These are phyloP conservation scores for Anadara kagoshimensis DNA, from an alignment of 1,140 invertebrate species.

Conservation along the genomic window DNA sequence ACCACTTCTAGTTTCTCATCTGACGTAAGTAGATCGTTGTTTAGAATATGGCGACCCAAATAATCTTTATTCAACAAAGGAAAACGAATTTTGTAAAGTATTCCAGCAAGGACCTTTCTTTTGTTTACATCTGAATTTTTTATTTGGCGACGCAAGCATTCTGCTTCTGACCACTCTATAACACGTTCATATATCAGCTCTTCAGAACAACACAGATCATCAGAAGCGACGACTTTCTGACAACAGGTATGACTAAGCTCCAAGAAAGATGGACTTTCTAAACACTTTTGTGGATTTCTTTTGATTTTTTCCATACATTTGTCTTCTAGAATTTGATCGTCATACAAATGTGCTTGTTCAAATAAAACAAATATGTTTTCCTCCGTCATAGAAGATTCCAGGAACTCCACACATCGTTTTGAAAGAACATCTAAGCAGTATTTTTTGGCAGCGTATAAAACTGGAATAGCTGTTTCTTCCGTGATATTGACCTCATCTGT, in stretches of 20 bases:
- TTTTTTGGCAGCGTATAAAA: no score
- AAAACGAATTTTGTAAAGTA: conserved; percentile 35
- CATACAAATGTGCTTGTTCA: no score
- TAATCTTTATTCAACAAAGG: conserved; percentile 26
- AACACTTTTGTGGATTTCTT: conserved; percentile 16
- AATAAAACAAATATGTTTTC: conserved; percentile 7
- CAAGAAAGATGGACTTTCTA: background rate
- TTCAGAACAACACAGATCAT: conserved; percentile 26
- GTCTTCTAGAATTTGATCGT: no score
- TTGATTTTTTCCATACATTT: conserved; percentile 31
- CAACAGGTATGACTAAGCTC: no score
- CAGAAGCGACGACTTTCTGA: conserved; percentile 29
- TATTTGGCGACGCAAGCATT: conserved; percentile 12
- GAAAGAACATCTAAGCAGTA: no score
- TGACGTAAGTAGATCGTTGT: no score
- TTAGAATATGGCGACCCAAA: no score
- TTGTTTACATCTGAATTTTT: background rate
- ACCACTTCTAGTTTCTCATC: no score
- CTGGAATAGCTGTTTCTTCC: no score
- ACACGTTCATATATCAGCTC: conserved; percentile 30
- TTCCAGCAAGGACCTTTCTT: background rate
- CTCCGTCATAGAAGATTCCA: conserved; percentile 36
- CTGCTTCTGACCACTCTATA: conserved; percentile 22
- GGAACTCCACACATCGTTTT: no score
- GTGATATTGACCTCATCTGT: conserved; percentile 3